Percentiles rank a stretch among this genome's conserved stretches.
Conservation (phyloP, 2,888 invertebrate species). For the Eupithecia vulgata region DNA sequence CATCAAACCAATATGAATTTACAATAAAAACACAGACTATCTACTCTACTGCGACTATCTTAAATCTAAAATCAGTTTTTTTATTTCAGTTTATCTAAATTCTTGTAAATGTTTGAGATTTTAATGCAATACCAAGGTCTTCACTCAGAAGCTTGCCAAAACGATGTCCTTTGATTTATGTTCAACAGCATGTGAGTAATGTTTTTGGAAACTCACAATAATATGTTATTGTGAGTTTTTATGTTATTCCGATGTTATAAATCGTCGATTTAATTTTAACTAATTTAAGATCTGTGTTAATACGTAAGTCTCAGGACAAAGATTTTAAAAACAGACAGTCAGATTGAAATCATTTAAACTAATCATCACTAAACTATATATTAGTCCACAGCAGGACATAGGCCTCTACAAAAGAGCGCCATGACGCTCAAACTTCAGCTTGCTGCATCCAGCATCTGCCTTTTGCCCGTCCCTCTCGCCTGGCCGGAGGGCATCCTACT, state of each 20-base stretch:
- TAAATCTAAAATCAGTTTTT: conserved; percentile 23
- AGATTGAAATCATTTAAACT: neutral
- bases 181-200: conserved; percentile 42
- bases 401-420: too few relatives aligned
- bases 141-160: conserved; percentile 60
- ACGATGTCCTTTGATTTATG: conserved; percentile 60
- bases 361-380: too few relatives aligned
- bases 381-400: too few relatives aligned
- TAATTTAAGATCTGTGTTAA: conserved; percentile 55
- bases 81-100: conserved; percentile 52
- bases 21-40: too few relatives aligned
- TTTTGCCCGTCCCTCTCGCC: too few relatives aligned
- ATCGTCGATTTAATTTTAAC: conserved; percentile 48
- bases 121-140: conserved; percentile 65
- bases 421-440: too few relatives aligned
- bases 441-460: too few relatives aligned
- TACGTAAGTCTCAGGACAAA: neutral
- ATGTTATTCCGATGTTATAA: conserved; percentile 54
- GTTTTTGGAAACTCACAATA: conserved; percentile 46
- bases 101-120: conserved; percentile 58
- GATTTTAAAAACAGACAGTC: neutral
- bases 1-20: too few relatives aligned
- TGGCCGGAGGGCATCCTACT: too few relatives aligned
- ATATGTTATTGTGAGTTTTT: conserved; percentile 50
- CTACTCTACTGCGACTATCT: too few relatives aligned